A percentile compares a stretch with the other conserved stretches of the same genome.
Conservation (phyloP, 2,888 invertebrate genomes). For the Chaetogeoica ovagalla region DNA sequence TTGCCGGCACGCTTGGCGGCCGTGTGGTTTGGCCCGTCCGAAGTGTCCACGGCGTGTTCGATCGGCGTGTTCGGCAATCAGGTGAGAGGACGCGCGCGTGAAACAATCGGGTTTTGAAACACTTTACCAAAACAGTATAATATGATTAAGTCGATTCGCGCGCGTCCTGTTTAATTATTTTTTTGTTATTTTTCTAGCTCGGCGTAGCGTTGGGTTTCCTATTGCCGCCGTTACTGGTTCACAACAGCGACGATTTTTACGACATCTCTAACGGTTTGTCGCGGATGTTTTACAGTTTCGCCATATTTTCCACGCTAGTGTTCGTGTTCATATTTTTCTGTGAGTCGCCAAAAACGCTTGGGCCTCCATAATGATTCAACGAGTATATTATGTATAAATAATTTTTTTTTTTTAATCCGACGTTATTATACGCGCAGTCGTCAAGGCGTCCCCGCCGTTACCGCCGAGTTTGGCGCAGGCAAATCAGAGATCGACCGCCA, state of each 20-base stretch:
- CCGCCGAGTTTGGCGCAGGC: conserved; percentile 89
- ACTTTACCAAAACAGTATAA: no score
- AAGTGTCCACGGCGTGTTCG: conserved; percentile 95
- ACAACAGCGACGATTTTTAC: conserved; percentile 64
- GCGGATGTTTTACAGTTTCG: conserved; percentile 83
- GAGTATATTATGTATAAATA: no score
- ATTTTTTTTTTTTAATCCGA: no score
- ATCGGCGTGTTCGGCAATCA: conserved; percentile 99
- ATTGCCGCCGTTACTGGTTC: conserved; percentile 68
- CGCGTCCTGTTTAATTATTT: no score
- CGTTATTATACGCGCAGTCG: conserved; percentile 67
- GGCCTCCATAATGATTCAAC: no score
- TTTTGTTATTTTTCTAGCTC: conserved; percentile 40
- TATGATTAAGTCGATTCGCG: no score
- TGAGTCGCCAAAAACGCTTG: conserved; percentile 64
- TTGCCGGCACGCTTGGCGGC: conserved; percentile 92
- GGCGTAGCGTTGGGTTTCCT: conserved; percentile 85
- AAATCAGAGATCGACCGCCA: conserved; percentile 57
- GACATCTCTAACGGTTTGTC: conserved; percentile 73
- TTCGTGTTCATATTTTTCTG: conserved; percentile 81
- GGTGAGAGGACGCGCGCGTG: conserved; percentile 66
- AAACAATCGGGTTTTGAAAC: background rate
- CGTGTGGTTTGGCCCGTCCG: conserved; percentile 95
- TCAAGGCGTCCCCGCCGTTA: conserved; percentile 81
- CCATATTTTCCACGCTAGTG: conserved; percentile 78